A percentile compares a stretch with the other conserved stretches of the same genome.
Conservation (phyloP, 1,140 invertebrate species). For the Procambarus virginalis region DNA sequence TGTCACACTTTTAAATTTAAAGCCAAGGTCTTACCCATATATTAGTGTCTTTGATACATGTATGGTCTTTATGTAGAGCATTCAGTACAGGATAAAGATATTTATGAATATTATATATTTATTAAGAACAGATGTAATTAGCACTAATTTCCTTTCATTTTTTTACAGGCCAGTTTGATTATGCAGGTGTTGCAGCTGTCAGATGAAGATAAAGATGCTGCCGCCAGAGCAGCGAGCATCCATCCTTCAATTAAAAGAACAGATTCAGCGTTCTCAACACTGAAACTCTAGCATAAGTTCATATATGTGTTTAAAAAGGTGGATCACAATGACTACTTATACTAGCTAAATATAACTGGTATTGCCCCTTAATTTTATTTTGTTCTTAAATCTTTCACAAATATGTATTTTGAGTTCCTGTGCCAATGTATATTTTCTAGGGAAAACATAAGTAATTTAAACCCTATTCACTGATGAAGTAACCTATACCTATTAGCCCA, state of each 20-base stretch:
- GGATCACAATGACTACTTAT: background rate
- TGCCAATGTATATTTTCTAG: background rate
- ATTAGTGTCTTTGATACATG: no score
- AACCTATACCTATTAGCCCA: no score
- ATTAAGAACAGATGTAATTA: conserved; percentile 6
- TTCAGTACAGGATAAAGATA: no score
- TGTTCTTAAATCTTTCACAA: background rate
- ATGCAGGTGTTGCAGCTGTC: conserved; percentile 99
- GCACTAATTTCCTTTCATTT: background rate
- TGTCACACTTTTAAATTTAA: no score
- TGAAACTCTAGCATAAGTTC: conserved; percentile 1
- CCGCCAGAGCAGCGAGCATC: conserved; percentile 97
- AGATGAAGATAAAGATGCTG: conserved; percentile 95
- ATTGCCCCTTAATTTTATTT: background rate
- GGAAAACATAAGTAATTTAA: no score
- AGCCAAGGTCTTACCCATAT: no score
- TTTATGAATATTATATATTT: no score
- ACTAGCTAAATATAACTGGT: background rate
- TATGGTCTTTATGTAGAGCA: no score
- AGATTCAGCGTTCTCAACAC: conserved; percentile 79
- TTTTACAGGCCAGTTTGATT: conserved; percentile 88
- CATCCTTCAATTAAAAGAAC: conserved; percentile 97
- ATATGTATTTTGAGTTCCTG: background rate
- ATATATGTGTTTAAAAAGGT: background rate
- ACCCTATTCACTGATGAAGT: no score